phyloP scores from a whole-genome alignment of 2,797 vertebrate genomes.

The Microchirus variegatus region DNA sequence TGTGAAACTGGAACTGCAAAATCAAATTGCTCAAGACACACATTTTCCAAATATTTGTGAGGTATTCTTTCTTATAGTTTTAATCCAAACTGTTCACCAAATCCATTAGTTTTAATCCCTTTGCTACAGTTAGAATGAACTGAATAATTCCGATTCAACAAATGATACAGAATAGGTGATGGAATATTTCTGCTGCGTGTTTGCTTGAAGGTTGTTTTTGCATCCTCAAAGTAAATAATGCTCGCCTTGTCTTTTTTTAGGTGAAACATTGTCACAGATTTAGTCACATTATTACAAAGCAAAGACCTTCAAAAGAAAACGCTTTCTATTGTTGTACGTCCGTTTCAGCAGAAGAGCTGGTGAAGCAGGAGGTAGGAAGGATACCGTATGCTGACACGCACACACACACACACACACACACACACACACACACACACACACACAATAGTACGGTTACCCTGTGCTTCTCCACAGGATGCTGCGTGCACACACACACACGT shows the following conservation, averaged over 20 bases:
- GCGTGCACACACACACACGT: constrained; percentile 13
- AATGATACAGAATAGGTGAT: too few species aligned
- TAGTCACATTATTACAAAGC: background rate
- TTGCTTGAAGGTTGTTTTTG: constrained; percentile 4
- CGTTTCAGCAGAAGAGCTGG: constrained; percentile 15
- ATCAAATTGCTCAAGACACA: constrained; percentile 1
- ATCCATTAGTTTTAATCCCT: too few species aligned
- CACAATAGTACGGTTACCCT: constrained; percentile 63
- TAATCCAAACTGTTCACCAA: too few species aligned
- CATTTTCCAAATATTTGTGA: background rate
- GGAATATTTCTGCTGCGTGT: background rate
- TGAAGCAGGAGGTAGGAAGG: constrained; percentile 43
- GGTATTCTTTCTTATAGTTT: background rate
- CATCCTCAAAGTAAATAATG: background rate
- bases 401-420: too few species aligned
- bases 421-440: constrained; percentile 21
- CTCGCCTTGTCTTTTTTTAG: background rate
- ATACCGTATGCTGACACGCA: constrained; percentile 26
- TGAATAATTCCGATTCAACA: too few species aligned
- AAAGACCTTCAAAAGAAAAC: background rate
- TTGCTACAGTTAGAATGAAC: too few species aligned
- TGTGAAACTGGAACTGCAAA: constrained; percentile 20
- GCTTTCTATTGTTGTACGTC: constrained; percentile 31
- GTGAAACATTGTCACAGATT: background rate
- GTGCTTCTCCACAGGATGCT: constrained; percentile 54